Evolutionary conservation across 2,888 invertebrate species (phyloP).

Genomic region (Tinea trinotella): DNA sequence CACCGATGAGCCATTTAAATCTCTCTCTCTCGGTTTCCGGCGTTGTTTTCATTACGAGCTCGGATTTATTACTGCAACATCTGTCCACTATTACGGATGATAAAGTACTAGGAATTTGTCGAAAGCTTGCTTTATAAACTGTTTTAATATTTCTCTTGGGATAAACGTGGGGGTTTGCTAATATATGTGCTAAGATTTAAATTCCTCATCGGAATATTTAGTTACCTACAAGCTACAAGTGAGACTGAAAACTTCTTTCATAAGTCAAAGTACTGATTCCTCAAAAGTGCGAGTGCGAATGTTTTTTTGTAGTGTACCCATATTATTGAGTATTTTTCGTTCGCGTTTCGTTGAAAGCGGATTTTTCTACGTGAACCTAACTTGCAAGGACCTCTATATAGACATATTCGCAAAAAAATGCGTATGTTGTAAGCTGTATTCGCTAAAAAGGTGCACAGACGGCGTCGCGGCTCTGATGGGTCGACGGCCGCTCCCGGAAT

Average conservation of each 20-base stretch:
- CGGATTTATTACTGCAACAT: neutral
- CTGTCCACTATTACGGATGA: neutral
- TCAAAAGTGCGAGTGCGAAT: neutral
- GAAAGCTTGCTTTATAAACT: neutral
- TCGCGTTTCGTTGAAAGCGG: neutral
- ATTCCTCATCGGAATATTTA: neutral
- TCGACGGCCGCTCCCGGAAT: conserved; percentile 71
- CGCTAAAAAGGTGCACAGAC: conserved; percentile 70
- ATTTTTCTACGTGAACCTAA: neutral
- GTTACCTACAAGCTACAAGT: no score
- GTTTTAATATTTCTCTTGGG: neutral
- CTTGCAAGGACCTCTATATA: neutral
- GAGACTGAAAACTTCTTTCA: neutral
- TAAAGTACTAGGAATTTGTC: neutral
- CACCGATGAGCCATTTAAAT: neutral
- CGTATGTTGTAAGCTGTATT: conserved; percentile 54
- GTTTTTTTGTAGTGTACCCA: no score
- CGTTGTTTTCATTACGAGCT: neutral
- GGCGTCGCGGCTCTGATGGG: conserved; percentile 67
- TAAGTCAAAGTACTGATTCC: no score
- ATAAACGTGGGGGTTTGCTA: neutral
- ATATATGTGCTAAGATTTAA: neutral
- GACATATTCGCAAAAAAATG: conserved; percentile 41
- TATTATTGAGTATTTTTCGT: no score
- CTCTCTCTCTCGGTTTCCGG: neutral